These are phyloP conservation scores for rat (Rattus norvegicus) DNA, from an alignment of 2,113 vertebrate genomes.

Conservation along the genomic window GRCr8 NC_086028.1:62924001-62924500, in stretches of 20 bases:
- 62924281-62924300: background rate
- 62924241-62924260: background rate
- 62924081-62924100: background rate
- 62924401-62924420: slow-evolving; percentile 27
- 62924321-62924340: background rate
- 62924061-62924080: background rate
- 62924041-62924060: background rate
- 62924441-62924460: background rate
- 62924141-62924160: background rate
- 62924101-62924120: background rate
- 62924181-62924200: background rate
- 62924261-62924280: background rate
- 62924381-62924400: background rate
- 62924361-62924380: background rate
- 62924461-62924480: slow-evolving; percentile 29
- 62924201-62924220: background rate
- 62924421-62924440: background rate
- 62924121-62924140: background rate
- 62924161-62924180: background rate
- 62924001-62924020: background rate
- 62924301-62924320: background rate
- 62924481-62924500: background rate
- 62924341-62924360: background rate
- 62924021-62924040: background rate
- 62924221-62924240: background rate